Evolutionary conservation across 92 coral and sea anemone genomes (phyloP).

Genomic region (Montipora capitata): DNA sequence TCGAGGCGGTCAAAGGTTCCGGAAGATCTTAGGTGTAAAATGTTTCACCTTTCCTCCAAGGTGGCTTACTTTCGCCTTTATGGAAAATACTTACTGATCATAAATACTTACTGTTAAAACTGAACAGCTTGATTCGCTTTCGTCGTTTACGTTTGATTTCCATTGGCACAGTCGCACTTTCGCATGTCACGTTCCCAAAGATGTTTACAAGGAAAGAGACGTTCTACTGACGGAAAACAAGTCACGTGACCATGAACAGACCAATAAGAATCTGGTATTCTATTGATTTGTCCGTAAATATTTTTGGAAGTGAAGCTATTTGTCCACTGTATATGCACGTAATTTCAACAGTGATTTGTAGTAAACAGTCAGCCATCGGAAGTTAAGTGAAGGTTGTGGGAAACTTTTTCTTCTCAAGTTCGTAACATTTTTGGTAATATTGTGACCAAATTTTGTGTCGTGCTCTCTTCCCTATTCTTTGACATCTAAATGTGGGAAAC

Average conservation of each 20-base stretch:
- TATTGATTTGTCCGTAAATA: neutral
- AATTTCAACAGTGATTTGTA: too few species aligned
- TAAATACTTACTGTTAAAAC: too few species aligned
- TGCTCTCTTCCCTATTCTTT: too few species aligned
- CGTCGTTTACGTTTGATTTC: neutral
- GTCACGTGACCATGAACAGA: conserved; percentile 1
- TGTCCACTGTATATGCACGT: too few species aligned
- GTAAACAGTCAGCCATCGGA: too few species aligned
- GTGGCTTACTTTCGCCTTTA: neutral
- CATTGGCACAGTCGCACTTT: neutral
- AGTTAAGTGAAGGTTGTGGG: too few species aligned
- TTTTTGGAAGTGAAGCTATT: neutral
- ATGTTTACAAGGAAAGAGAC: conserved; percentile 20
- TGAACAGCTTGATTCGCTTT: neutral
- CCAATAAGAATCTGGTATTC: conserved; percentile 10
- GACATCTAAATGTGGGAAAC: too few species aligned
- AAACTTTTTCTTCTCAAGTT: too few species aligned
- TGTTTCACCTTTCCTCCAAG: neutral
- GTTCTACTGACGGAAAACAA: neutral
- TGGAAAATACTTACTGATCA: neutral
- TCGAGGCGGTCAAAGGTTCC: neutral
- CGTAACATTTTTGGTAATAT: too few species aligned
- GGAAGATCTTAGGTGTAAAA: neutral
- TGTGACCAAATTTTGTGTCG: too few species aligned
- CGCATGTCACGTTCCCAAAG: neutral